Percentiles rank a stretch among this genome's conserved stretches.
phyloP scores from a whole-genome alignment of 1,140 invertebrate species.

The Micrasema minimum region DNA sequence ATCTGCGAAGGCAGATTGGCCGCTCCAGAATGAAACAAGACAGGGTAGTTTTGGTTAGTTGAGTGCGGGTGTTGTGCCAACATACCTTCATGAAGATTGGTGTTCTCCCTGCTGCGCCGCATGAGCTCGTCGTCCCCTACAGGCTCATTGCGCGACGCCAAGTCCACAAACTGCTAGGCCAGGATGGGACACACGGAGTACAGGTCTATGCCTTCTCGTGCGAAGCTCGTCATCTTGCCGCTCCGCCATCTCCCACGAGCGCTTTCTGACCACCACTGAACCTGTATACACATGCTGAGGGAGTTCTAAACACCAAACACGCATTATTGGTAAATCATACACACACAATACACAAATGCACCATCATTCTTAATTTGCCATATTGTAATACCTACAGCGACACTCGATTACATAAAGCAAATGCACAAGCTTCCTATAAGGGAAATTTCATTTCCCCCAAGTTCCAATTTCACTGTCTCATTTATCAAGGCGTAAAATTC shows the following conservation, averaged over 20 bases:
- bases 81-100: constrained; percentile 83
- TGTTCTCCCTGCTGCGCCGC: constrained; percentile 83
- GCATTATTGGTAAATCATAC: no score
- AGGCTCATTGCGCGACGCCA: constrained; percentile 78
- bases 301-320: constrained; percentile 71
- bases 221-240: constrained; percentile 84
- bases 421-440: constrained; percentile 40
- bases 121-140: constrained; percentile 86
- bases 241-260: constrained; percentile 89
- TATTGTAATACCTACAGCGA: constrained; percentile 29
- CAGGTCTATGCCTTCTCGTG: constrained; percentile 78
- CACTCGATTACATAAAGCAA: constrained; percentile 32
- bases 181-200: constrained; percentile 77
- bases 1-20: constrained; percentile 3
- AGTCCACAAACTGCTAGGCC: constrained; percentile 79
- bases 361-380: neutral
- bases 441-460: constrained; percentile 37
- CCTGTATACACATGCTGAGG: constrained; percentile 86
- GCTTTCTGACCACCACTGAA: constrained; percentile 86
- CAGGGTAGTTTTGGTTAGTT: constrained; percentile 11
- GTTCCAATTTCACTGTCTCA: constrained; percentile 41
- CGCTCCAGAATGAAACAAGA: constrained; percentile 27
- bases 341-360: no score
- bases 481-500: constrained; percentile 36
- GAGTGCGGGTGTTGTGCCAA: neutral